phyloP scores from a whole-genome alignment of 2,888 invertebrate species.

The Trissolcus brochymenae region DNA sequence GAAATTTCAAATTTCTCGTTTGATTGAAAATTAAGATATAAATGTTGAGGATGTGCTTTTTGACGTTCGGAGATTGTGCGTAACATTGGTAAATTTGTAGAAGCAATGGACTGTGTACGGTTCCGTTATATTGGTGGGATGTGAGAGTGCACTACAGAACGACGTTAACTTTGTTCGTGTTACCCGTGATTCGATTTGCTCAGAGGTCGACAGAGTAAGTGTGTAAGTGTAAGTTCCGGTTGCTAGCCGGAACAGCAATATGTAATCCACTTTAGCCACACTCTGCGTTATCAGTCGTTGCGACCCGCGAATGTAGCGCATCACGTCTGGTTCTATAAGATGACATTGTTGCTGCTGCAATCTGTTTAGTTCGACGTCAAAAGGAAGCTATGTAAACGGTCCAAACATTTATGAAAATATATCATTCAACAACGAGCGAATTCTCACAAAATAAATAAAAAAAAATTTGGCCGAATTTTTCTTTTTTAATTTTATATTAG shows the following conservation, averaged over 20 bases:
- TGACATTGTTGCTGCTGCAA: slow-evolving; percentile 46
- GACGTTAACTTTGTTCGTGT: slow-evolving; percentile 70
- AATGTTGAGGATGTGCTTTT: slow-evolving; percentile 33
- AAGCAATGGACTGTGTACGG: slow-evolving; percentile 47
- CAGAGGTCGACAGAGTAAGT: slow-evolving; percentile 61
- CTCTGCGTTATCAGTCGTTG: slow-evolving; percentile 56
- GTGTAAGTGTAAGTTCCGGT: slow-evolving; percentile 55
- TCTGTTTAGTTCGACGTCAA: slow-evolving; percentile 37
- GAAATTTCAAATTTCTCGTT: no score
- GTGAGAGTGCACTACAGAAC: slow-evolving; percentile 46
- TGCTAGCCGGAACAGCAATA: slow-evolving; percentile 58
- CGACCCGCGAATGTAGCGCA: slow-evolving; percentile 42
- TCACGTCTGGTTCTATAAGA: slow-evolving; percentile 43
- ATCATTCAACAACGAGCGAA: no score
- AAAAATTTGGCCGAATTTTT: no score
- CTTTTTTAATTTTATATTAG: no score
- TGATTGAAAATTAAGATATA: slow-evolving; percentile 16
- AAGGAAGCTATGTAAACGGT: slow-evolving; percentile 30
- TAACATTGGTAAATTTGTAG: slow-evolving; percentile 47
- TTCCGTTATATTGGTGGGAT: slow-evolving; percentile 33
- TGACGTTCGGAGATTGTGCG: slow-evolving; percentile 51
- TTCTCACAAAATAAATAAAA: no score
- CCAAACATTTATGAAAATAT: slow-evolving; percentile 13
- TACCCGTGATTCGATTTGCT: slow-evolving; percentile 72
- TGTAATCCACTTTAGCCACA: slow-evolving; percentile 72